Conservation (phyloP, 2,113 vertebrate genomes). For the Eidolon helvum region DNA sequence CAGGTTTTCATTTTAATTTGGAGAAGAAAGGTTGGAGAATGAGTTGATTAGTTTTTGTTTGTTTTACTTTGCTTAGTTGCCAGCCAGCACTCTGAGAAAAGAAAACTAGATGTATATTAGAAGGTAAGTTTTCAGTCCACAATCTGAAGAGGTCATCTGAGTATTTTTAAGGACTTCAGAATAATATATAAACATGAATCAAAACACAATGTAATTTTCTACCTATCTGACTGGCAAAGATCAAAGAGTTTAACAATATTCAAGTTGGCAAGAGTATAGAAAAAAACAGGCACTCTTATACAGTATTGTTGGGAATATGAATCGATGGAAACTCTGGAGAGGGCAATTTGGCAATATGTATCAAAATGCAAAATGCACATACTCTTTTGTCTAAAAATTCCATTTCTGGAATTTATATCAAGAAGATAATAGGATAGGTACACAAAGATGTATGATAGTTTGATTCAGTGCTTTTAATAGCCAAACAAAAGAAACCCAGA, state of each 20-base stretch:
- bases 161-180: slow-evolving; percentile 11
- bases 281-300: neutral
- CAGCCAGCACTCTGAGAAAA: neutral
- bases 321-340: neutral
- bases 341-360: neutral
- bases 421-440: neutral
- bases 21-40: neutral
- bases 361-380: neutral
- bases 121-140: neutral
- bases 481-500: neutral
- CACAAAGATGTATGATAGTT: neutral
- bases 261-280: neutral
- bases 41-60: neutral
- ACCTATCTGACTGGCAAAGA: neutral
- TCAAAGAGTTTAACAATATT: neutral
- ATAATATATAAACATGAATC: slow-evolving; percentile 9
- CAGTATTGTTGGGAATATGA: neutral
- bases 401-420: neutral
- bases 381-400: neutral
- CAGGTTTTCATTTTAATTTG: neutral
- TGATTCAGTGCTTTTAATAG: slow-evolving; percentile 25
- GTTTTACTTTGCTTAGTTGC: neutral
- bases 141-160: neutral
- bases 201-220: neutral
- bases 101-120: neutral